A percentile compares a stretch with the other conserved stretches of the same genome.
phyloP scores from a whole-genome alignment of 2,113 vertebrate genomes.

The Madoqua kirkii region DNA sequence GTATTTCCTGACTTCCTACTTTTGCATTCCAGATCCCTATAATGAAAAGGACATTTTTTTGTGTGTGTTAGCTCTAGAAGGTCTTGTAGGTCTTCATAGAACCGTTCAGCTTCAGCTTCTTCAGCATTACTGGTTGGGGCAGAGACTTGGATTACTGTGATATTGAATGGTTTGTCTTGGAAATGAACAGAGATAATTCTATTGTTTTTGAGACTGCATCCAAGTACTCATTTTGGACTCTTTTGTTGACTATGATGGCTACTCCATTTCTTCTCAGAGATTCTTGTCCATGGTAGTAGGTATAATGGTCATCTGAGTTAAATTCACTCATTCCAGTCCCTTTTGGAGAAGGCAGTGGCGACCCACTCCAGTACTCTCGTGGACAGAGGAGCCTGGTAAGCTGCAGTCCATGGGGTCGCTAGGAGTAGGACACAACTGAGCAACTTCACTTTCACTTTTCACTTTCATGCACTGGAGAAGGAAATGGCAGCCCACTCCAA shows the following conservation, averaged over 20 bases:
- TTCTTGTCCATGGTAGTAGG: neutral
- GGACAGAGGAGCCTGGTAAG: too few relatives aligned
- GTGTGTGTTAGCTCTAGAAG: neutral
- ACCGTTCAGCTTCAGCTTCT: neutral
- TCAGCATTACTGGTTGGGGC: neutral
- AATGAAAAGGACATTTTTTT: neutral
- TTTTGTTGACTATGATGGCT: neutral
- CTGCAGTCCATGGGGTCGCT: too few relatives aligned
- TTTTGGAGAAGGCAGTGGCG: neutral
- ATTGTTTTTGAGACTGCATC: neutral
- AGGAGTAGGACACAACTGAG: too few relatives aligned
- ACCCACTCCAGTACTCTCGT: too few relatives aligned
- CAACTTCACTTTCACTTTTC: too few relatives aligned
- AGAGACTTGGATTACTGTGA: neutral
- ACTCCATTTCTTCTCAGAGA: neutral
- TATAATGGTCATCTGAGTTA: neutral
- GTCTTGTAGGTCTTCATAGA: neutral
- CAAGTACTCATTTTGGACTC: neutral
- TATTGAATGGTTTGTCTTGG: neutral
- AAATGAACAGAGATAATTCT: neutral
- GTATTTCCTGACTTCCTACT: neutral
- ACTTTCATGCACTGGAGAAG: too few relatives aligned
- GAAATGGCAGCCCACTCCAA: too few relatives aligned
- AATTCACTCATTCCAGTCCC: neutral
- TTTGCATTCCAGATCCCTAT: neutral